phyloP scores from a whole-genome alignment of 2,113 vertebrate species.

The Aplodontia rufa region DNA sequence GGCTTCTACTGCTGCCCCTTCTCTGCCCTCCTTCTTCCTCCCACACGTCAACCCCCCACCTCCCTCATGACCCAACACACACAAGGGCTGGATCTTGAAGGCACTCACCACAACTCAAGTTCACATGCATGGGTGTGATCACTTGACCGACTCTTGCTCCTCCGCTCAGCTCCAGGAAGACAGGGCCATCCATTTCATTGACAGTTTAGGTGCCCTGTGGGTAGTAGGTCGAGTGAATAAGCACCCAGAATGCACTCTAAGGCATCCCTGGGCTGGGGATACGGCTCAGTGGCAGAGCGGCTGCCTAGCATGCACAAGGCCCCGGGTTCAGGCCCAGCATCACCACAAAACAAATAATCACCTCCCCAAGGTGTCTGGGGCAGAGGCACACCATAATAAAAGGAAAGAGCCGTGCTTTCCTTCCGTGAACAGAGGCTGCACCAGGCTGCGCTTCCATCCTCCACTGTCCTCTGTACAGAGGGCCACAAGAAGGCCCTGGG shows the following conservation, averaged over 20 bases:
- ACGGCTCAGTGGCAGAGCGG: too few relatives aligned
- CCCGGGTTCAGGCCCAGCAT: too few relatives aligned
- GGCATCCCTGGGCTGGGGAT: too few relatives aligned
- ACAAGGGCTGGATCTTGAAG: neutral
- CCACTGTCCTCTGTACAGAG: neutral
- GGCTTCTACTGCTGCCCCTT: neutral
- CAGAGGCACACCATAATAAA: neutral
- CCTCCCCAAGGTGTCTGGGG: too few relatives aligned
- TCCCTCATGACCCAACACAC: too few relatives aligned
- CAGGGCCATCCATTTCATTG: neutral
- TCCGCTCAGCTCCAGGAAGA: neutral
- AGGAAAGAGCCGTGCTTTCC: neutral
- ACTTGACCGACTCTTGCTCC: neutral
- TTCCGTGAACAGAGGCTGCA: neutral
- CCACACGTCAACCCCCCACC: neutral
- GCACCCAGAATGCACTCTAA: accelerated
- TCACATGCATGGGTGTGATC: neutral
- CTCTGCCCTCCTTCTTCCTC: accelerated
- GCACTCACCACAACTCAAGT: neutral
- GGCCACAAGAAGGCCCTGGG: neutral
- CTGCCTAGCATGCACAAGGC: too few relatives aligned
- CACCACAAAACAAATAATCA: too few relatives aligned
- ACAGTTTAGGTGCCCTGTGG: accelerated
- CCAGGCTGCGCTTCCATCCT: neutral
- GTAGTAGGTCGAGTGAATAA: neutral